phyloP scores from a whole-genome alignment of 2,113 vertebrate genomes.

The Larimichthys polyactis region DNA sequence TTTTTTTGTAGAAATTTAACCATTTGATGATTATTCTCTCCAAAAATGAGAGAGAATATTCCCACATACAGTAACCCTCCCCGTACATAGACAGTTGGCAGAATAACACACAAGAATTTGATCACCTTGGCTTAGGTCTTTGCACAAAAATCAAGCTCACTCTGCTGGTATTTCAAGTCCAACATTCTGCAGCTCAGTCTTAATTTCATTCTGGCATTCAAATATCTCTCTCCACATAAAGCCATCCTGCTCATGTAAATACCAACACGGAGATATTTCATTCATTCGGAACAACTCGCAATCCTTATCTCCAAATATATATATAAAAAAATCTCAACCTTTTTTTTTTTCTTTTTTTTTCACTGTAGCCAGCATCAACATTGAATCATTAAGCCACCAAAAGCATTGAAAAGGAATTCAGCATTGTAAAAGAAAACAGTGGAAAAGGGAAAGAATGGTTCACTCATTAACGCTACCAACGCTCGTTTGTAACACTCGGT shows the following conservation, averaged over 20 bases:
- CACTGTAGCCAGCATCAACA: slow-evolving; percentile 78
- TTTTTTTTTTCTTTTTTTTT: slow-evolving; percentile 62
- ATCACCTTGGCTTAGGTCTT: slow-evolving; percentile 75
- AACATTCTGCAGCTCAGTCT: slow-evolving; percentile 62
- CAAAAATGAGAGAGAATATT: slow-evolving; percentile 79
- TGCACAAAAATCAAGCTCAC: slow-evolving; percentile 75
- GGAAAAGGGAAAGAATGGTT: slow-evolving; percentile 81
- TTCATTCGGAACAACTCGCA: slow-evolving; percentile 58
- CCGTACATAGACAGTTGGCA: slow-evolving; percentile 78
- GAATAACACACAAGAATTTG: slow-evolving; percentile 76
- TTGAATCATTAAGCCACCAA: slow-evolving; percentile 82
- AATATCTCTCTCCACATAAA: slow-evolving; percentile 23
- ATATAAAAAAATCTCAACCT: slow-evolving; percentile 51
- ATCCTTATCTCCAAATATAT: slow-evolving; percentile 60
- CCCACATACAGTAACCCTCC: slow-evolving; percentile 70
- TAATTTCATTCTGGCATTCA: slow-evolving; percentile 63
- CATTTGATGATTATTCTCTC: slow-evolving; percentile 80
- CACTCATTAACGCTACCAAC: slow-evolving; percentile 29
- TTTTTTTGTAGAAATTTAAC: slow-evolving; percentile 80
- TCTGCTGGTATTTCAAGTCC: slow-evolving; percentile 79
- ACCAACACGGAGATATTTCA: slow-evolving; percentile 66
- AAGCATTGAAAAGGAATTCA: slow-evolving; percentile 79
- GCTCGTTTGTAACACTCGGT: background rate
- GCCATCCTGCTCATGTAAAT: slow-evolving; percentile 55
- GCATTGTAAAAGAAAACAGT: slow-evolving; percentile 75